Evolutionary conservation across 2,113 vertebrate genomes (phyloP), one percentile per base, ranked within the genome.

Genomic region (Otolemur garnettii): DNA sequence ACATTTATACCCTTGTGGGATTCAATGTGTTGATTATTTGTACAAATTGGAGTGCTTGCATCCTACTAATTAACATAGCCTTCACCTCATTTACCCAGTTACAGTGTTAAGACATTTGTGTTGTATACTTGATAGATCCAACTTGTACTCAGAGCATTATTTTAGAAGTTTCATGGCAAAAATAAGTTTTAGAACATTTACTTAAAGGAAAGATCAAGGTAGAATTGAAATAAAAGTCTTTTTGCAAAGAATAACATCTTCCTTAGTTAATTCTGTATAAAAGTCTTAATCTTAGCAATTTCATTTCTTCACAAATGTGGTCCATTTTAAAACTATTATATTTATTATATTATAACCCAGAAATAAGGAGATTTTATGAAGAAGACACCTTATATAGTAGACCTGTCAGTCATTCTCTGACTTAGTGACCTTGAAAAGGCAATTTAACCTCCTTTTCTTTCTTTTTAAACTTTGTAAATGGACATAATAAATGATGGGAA

Each of bases 141-240:
- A 38, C 38, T 38, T 38, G 38, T 38, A 38, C 38, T 38, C 19
- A 55, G 79, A 91, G 13, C 33, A n/a, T 77, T 84, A 59, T 96
- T 96, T 93, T 91, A 62, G 55, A 74, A 93, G 45, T 93, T 72
- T 57, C 17, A 84, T 50, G 83, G 75, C 22, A 88, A 98, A 93
- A 95, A 71, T 18, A 93, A 72, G 95, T 45, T 71, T 96, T 38
- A 66, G 94, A 91, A 95, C 69, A 17, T 94, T 93, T 8, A 13
- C 74, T 8, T 10, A 90, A 88, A 96, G 22, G 18, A 79, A 81
- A 72, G 24, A 10, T 83, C 42, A 26, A 57, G 17, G 28, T 35
- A 78, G 22, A 35, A 9, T 69, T 92, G 12, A 77, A 93, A 79
- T 92, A 82, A 71, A 71, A 45, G 45, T 1, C 33, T 84, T 92